Base-by-base conservation (phyloP, 1,140 invertebrate species). In the Octopus bimaculoides region DNA sequence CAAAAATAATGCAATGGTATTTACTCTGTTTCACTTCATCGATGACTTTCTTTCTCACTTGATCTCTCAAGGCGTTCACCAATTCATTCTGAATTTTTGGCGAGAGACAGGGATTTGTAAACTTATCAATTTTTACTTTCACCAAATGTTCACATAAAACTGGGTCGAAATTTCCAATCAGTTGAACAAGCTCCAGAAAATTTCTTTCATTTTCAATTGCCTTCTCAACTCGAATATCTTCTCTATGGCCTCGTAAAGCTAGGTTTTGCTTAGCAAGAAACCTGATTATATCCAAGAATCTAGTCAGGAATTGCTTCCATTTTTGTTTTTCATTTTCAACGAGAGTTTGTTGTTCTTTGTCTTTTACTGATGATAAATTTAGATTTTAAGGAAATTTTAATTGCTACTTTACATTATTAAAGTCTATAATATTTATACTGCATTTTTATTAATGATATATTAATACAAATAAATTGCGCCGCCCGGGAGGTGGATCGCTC, bases 61-160 rank as follows among this genome's bases (percentile, higher is more conserved):
- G 61, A 66, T 66, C 61, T 66, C 61, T 3, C 61, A 66, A 3
- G n/a, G n/a, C n/a, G 61, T 12, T n/a, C 12, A 66, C 3, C 1
- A 66, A 66, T 66, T 66, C 61, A 66, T 66, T 66, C 61, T 66
- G 61, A 66, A 66, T 66, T 66, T 12, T 66, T 66, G 61, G 61
- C 3, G 61, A 66, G n/a, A 66, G 61, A 66, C 3, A 66, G 61
- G 61, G 3, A 14, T 2, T 66, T 66, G 61, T 3, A n/a, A 66
- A 66, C 61, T 66, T 66, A 41, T 41, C 26, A 66, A 66, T 12
- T n/a, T 66, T 66, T 66, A 66, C 61, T 66, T n/a, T 66, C 61
- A 66, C 61, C 61, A 66, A 66, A 66, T 66, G 61, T 66, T 66
- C 61, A 66, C 61, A 3, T 66, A 66, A 3, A 1, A 66, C n/a